Evolutionary conservation across 2,113 vertebrate genomes (phyloP).

Genomic region (Hippocampus guttulatus): DNA sequence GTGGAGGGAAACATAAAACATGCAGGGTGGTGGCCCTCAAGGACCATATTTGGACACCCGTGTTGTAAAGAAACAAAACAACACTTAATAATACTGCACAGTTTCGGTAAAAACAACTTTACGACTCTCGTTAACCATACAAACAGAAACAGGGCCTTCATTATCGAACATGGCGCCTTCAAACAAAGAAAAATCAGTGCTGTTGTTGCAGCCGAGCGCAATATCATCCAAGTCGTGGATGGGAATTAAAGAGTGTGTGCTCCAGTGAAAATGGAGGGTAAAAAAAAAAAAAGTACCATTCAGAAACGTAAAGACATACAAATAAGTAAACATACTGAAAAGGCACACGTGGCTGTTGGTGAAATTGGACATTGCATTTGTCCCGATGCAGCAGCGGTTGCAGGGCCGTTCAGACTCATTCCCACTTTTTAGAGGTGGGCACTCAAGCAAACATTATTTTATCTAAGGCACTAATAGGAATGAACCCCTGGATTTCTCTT

Average conservation of each 20-base stretch:
- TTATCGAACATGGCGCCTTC: conserved; percentile 16
- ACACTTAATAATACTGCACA: conserved; percentile 59
- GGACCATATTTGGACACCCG: conserved; percentile 12
- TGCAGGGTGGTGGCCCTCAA: too few relatives aligned
- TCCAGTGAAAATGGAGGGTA: conserved; percentile 10
- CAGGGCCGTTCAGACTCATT: conserved; percentile 9
- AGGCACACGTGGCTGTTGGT: conserved; percentile 52
- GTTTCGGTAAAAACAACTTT: conserved; percentile 40
- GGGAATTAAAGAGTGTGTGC: conserved; percentile 1
- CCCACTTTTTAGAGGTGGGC: not conserved
- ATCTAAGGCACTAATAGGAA: conserved; percentile 40
- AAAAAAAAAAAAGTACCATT: conserved; percentile 46
- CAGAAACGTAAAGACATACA: conserved; percentile 16
- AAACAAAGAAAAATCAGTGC: conserved; percentile 25
- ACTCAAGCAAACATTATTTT: conserved; percentile 12
- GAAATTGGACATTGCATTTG: conserved; percentile 15
- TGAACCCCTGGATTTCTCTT: conserved; percentile 16
- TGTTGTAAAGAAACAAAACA: conserved; percentile 27
- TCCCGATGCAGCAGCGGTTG: conserved; percentile 10
- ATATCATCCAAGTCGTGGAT: not conserved
- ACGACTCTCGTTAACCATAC: conserved; percentile 29
- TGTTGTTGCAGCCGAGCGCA: conserved; percentile 10
- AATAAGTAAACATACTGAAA: conserved; percentile 13
- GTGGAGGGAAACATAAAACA: too few relatives aligned
- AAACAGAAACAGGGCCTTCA: conserved; percentile 26